Percentiles rank a stretch among this genome's conserved stretches.
Evolutionary conservation across 2,113 vertebrate species (phyloP).

Genomic region (Naja naja): DNA sequence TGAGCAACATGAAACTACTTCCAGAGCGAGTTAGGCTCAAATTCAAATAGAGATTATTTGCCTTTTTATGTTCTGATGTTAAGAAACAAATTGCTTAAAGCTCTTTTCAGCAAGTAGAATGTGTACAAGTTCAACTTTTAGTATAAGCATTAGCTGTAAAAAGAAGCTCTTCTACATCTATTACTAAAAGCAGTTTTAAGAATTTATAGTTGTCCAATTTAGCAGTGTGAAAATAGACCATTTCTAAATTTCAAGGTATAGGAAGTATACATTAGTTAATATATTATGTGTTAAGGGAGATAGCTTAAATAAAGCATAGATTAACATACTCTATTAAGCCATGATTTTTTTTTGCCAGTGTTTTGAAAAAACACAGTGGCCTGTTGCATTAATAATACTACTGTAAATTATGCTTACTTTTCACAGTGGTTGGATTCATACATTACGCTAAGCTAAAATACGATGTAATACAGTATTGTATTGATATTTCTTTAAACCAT

Average conservation of each 20-base stretch:
- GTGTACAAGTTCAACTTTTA: background rate
- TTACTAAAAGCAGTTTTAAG: background rate
- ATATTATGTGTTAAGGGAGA: background rate
- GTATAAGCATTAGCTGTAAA: background rate
- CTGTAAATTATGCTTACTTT: background rate
- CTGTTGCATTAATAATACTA: background rate
- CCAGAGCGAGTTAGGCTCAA: background rate
- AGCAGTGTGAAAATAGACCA: background rate
- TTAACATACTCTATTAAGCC: background rate
- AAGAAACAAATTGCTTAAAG: background rate
- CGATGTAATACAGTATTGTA: background rate
- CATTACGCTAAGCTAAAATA: background rate
- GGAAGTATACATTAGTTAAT: background rate
- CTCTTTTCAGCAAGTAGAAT: background rate
- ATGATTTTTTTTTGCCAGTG: background rate
- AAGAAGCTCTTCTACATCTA: background rate
- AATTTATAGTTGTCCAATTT: slow-evolving; percentile 14
- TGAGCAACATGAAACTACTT: slow-evolving; percentile 38
- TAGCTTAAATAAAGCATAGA: background rate
- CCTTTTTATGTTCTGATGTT: background rate
- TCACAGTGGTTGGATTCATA: background rate
- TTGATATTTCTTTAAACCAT: background rate
- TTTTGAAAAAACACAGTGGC: background rate
- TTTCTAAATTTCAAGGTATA: background rate
- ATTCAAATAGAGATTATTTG: slow-evolving; percentile 35